These are phyloP conservation scores for Epinotia brunnichana DNA, from an alignment of 2,888 invertebrate species.

Conservation along the genomic window DNA sequence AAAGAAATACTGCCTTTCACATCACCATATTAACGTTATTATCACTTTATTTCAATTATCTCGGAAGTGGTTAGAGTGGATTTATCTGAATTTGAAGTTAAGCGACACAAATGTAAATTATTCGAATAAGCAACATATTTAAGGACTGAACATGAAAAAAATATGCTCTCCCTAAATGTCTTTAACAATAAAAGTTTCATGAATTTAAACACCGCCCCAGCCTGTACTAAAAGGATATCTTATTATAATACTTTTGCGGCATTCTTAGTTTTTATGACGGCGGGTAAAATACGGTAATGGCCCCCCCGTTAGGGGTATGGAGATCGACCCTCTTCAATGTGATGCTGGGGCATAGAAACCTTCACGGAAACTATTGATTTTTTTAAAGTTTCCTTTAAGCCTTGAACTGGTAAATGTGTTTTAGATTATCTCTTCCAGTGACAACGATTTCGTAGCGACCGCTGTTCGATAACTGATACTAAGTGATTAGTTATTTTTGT, in stretches of 20 bases:
- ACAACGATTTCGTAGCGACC: too few species aligned
- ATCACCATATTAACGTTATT: too few species aligned
- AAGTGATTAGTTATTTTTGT: too few species aligned
- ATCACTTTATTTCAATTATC: too few species aligned
- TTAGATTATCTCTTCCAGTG: too few species aligned
- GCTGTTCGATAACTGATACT: too few species aligned
- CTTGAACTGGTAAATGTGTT: background rate
- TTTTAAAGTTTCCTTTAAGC: background rate
- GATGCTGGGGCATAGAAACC: constrained; percentile 23
- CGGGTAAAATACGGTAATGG: constrained; percentile 75
- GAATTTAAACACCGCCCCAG: constrained; percentile 28
- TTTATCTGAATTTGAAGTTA: too few species aligned
- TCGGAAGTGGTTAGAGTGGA: too few species aligned
- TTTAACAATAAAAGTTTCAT: constrained; percentile 7
- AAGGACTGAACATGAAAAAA: background rate
- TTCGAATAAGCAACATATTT: too few species aligned
- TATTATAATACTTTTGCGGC: constrained; percentile 70
- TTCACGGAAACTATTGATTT: constrained; percentile 18
- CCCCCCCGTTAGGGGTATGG: constrained; percentile 60
- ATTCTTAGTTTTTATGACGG: constrained; percentile 77
- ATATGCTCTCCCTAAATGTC: background rate
- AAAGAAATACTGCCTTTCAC: too few species aligned
- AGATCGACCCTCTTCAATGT: constrained; percentile 67
- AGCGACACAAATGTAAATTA: too few species aligned
- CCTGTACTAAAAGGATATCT: constrained; percentile 46